Conservation (phyloP, 1,140 invertebrate species). For the Chlorops oryzae region DNA sequence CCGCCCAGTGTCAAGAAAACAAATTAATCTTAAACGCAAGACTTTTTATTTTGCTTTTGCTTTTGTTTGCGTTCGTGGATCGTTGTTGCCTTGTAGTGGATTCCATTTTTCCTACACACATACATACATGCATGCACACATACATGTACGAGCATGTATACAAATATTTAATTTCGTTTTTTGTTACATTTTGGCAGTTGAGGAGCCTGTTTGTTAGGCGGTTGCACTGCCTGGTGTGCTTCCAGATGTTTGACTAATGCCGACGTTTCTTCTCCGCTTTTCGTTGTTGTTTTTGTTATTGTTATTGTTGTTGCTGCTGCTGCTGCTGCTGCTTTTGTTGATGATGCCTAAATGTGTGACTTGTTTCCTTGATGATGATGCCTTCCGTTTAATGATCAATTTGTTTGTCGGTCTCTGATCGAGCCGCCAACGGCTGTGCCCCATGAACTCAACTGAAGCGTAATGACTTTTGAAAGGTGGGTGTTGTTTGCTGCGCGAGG, state of each 20-base stretch:
- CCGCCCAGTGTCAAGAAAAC: constrained; percentile 37
- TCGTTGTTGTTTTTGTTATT: too few species aligned
- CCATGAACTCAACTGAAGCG: constrained; percentile 17
- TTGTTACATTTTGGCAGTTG: too few species aligned
- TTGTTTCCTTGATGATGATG: too few species aligned
- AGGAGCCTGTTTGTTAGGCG: constrained; percentile 14
- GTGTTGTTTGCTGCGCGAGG: background rate
- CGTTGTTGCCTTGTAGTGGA: constrained; percentile 12
- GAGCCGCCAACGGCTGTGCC: constrained; percentile 26
- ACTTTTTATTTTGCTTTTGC: constrained; percentile 15
- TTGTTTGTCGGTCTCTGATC: constrained; percentile 27
- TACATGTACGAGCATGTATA: too few species aligned
- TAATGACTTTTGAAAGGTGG: constrained; percentile 15
- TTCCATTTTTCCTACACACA: too few species aligned
- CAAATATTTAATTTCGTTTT: too few species aligned
- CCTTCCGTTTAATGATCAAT: constrained; percentile 30
- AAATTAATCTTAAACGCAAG: constrained; percentile 46
- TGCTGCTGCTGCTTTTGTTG: too few species aligned
- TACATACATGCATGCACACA: too few species aligned
- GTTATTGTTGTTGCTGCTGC: too few species aligned
- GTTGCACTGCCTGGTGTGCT: too few species aligned
- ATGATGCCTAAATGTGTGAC: too few species aligned
- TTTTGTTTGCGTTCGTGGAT: constrained; percentile 10
- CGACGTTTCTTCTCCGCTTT: constrained; percentile 14
- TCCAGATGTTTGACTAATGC: constrained; percentile 41